Evolutionary conservation across 1,140 invertebrate species (phyloP), one percentile per base, ranked within the genome.

Genomic region (Vanessa tameamea): DNA sequence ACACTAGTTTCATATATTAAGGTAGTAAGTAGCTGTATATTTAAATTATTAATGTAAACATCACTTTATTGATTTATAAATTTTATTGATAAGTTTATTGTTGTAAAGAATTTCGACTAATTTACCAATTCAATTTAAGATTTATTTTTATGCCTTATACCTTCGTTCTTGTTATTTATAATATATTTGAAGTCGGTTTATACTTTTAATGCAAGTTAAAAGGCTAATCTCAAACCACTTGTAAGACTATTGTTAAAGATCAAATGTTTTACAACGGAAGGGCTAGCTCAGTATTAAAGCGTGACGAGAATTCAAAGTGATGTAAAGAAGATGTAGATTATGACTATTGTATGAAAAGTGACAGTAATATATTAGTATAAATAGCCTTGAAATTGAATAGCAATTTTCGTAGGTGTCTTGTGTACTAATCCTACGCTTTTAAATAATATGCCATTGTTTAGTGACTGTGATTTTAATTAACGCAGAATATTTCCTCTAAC

Each of bases 341-440:
- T 14, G 9, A 47, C 43, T 47, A 67, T 73, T 73, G 64, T 61
- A 55, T 73, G 64, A 20, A 73, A 67, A 66, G 64, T 64, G 71
- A 66, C 55, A 73, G 71, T 67, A 69, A 48, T 16, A 37, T n/a
- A 57, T 16, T 65, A 13, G 31, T 66, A 67, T 61, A 64, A 64
- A 73, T 47, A 69, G 47, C 43, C 16, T 67, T 47, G n/a, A 67
- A 73, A 66, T 53, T 37, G 53, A 65, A 43, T n/a, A 64, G 1
- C 23, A 43, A 20, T 71, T 64, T 71, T 71, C 43, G 57, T 64
- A 55, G 16, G 48, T 65, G 63, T 23, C 50, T n/a, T 53, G 50
- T 16, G n/a, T 53, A 53, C 50, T n/a, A n/a, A 53, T 53, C n/a
- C 50, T 53, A 53, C 50, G n/a, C 50, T 8, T 53, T 53, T 53